phyloP scores from a whole-genome alignment of 1,140 invertebrate species.

The Rhopalosiphum padi region DNA sequence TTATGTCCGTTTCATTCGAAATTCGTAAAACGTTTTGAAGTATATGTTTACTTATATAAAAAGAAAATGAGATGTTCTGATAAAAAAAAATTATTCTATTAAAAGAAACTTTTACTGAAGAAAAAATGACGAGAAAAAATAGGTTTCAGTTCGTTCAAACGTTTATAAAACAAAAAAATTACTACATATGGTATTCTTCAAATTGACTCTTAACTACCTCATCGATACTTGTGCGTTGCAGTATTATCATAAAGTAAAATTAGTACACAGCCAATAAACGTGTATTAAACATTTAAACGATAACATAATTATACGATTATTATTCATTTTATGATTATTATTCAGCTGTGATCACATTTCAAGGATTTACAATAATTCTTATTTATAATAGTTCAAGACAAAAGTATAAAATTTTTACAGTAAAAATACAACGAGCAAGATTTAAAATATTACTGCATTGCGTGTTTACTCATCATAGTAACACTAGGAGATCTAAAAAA shows the following conservation, averaged over 20 bases:
- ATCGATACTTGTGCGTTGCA: not conserved
- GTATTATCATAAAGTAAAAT: not conserved
- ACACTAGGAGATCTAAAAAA: not conserved
- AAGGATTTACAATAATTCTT: not conserved
- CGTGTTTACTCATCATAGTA: not conserved
- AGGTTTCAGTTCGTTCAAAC: not conserved
- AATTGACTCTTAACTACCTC: not conserved
- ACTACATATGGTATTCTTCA: not conserved
- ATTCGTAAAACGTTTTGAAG: not conserved
- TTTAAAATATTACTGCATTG: conserved; percentile 32
- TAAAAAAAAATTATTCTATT: not conserved
- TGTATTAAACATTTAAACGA: not conserved
- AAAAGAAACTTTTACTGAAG: not conserved
- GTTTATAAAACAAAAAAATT: not conserved
- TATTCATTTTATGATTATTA: not conserved
- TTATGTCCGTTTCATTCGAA: not conserved
- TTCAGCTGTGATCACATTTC: not conserved
- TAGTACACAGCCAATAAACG: not conserved
- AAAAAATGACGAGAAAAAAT: not conserved
- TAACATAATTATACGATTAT: not conserved
- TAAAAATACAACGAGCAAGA: too few relatives aligned
- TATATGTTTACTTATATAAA: not conserved
- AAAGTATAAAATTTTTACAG: not conserved
- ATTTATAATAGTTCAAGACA: not conserved
- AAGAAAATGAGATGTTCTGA: not conserved